Evolutionary conservation across 2,113 vertebrate species (phyloP), one percentile per base, ranked within the genome.

Genomic region (Apteryx mantelli): DNA sequence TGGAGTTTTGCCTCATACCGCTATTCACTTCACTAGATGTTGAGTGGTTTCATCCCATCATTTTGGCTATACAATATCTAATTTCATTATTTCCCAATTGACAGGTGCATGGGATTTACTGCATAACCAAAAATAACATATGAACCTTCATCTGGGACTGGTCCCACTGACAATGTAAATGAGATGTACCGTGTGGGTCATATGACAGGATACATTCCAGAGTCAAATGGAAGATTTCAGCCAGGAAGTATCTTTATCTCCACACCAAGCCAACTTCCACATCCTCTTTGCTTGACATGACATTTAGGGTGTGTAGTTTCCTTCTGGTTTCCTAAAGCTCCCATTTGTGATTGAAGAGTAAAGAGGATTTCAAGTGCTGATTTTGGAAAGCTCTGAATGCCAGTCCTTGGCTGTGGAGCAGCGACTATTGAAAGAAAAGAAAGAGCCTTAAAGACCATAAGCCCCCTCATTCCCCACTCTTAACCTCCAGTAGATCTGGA

Each of bases 151-250:
- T 11, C 17, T 61, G 42, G 7, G n/a, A 92, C 11, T 64, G 26
- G 20, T 71, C 4, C 7, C 21, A 38, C 26, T 82, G 71, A 50
- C 4, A 36, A 11, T 0, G 1, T 8, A 75, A 13, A 71, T 1
- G 6, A 55, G 34, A 64, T 53, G 24, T 63, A 40, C 7, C 20
- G 34, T 10, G 8, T 32, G 5, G 7, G 2, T 50, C 32, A 52
- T 65, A 73, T 60, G 1, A 48, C 28, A 88, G 66, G 12, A 73
- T 11, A 5, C 4, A 68, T 75, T 79, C 36, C 30, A 15, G 19
- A 36, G 20, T 69, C 8, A 71, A 79, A n/a, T 20, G 30, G 26
- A 60, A 88, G 30, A 88, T 50, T 89, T 70, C n/a, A 79, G 22
- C 25, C 40, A 87, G 32, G n/a, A 89, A 82, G 3, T 53, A 53